Evolutionary conservation across 2,888 invertebrate species (phyloP).

Genomic region (Deilephila elpenor): DNA sequence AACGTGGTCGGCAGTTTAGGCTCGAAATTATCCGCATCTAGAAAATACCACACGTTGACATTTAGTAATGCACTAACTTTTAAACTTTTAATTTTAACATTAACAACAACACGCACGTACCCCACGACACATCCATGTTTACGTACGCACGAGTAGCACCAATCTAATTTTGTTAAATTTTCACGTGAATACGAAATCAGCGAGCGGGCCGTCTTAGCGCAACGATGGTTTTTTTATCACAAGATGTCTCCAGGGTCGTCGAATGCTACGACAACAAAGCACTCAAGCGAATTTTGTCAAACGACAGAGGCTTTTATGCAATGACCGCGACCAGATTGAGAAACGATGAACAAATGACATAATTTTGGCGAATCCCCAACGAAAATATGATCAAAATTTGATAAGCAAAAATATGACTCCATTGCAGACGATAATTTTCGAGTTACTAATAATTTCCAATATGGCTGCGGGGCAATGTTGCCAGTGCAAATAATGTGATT

Average conservation of each 20-base stretch:
- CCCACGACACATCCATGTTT: slow-evolving; percentile 90
- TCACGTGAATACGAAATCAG: slow-evolving; percentile 76
- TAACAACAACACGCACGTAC: slow-evolving; percentile 71
- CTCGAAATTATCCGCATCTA: slow-evolving; percentile 90
- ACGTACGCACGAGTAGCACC: slow-evolving; percentile 69
- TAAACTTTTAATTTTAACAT: slow-evolving; percentile 47
- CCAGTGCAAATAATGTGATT: slow-evolving; percentile 36
- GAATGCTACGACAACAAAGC: slow-evolving; percentile 71
- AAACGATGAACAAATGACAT: slow-evolving; percentile 80
- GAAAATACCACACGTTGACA: slow-evolving; percentile 68
- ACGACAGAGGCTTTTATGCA: slow-evolving; percentile 80
- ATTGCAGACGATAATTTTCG: slow-evolving; percentile 82
- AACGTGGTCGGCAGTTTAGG: slow-evolving; percentile 86
- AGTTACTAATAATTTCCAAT: slow-evolving; percentile 74
- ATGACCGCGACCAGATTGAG: slow-evolving; percentile 75
- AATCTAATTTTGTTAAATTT: slow-evolving; percentile 74
- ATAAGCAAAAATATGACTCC: slow-evolving; percentile 82
- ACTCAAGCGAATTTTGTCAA: slow-evolving; percentile 80
- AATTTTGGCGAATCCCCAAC: slow-evolving; percentile 81
- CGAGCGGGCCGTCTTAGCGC: slow-evolving; percentile 69
- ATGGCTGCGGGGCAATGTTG: slow-evolving; percentile 67
- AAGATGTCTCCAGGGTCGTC: slow-evolving; percentile 84
- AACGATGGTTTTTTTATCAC: slow-evolving; percentile 76
- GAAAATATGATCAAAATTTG: slow-evolving; percentile 78
- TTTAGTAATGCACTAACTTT: slow-evolving; percentile 37